Conservation (phyloP, 2,113 vertebrate genomes). For the Bambusicola thoracicus region DNA sequence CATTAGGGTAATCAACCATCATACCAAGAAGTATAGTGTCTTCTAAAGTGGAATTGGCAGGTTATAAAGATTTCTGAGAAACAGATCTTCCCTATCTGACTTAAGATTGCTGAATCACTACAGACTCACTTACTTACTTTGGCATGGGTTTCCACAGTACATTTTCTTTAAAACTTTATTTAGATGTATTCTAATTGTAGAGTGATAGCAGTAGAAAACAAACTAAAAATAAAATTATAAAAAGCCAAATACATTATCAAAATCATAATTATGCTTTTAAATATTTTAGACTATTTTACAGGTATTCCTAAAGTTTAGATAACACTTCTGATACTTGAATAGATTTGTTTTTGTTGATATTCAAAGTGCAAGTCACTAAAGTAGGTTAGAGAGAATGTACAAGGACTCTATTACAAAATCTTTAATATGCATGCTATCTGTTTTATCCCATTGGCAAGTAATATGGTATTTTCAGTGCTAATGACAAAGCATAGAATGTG, state of each 20-base stretch:
- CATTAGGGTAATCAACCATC: background rate
- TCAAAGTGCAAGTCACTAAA: background rate
- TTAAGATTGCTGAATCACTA: conserved; percentile 4
- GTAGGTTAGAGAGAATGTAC: background rate
- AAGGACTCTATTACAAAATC: background rate
- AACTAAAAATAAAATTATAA: background rate
- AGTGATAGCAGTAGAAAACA: background rate
- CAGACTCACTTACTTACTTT: background rate
- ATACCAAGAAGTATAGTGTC: background rate
- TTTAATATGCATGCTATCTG: background rate
- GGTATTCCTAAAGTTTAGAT: background rate
- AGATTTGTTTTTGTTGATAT: background rate
- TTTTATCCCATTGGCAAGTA: background rate
- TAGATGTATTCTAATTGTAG: background rate
- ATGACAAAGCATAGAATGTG: background rate
- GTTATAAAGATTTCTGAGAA: conserved; percentile 17
- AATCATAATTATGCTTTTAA: background rate
- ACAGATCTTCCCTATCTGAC: background rate
- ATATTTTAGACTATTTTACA: background rate
- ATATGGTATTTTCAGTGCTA: background rate
- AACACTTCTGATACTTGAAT: background rate
- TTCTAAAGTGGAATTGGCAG: conserved; percentile 29
- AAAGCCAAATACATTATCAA: background rate
- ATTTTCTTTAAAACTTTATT: background rate
- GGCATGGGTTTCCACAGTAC: background rate